phyloP scores from a whole-genome alignment of 37 sponge, comb jelly and placozoan species.

The Geodia barretti region DNA sequence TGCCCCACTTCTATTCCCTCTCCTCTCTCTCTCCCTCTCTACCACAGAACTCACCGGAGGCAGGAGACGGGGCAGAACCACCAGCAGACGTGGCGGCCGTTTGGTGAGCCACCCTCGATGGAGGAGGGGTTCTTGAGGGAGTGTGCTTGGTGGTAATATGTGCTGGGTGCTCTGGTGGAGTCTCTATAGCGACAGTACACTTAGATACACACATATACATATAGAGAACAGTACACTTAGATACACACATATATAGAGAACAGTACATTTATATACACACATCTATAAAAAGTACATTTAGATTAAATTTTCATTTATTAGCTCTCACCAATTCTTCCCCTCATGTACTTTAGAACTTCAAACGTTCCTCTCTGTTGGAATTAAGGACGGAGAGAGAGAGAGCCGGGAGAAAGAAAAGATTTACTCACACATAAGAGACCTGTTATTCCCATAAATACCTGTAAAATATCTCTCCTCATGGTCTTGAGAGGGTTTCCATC shows the following conservation, averaged over 20 bases:
- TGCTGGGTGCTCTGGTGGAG: conserved; percentile 3
- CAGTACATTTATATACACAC: too few species aligned
- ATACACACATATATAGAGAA: neutral
- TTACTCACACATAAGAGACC: neutral
- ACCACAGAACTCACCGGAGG: too few species aligned
- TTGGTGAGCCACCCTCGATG: neutral
- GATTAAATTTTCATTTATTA: too few species aligned
- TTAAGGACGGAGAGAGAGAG: neutral
- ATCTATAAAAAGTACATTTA: too few species aligned
- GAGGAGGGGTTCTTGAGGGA: conserved; percentile 1
- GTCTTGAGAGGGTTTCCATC: conserved; percentile 80
- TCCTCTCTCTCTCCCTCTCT: neutral
- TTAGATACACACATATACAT: too few species aligned
- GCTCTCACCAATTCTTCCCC: conserved; percentile 51
- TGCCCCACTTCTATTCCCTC: too few species aligned
- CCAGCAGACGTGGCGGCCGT: neutral
- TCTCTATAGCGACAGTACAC: neutral
- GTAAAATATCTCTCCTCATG: conserved; percentile 71
- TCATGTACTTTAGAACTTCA: conserved; percentile 74
- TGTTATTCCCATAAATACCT: conserved; percentile 7
- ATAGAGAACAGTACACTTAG: neutral
- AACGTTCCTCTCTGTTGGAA: conserved; percentile 70
- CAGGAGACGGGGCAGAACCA: too few species aligned
- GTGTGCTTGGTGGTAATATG: conserved; percentile 30
- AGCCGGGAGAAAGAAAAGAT: neutral